Conservation (phyloP, 2,113 vertebrate species). For the Microtus ochrogaster region DNA sequence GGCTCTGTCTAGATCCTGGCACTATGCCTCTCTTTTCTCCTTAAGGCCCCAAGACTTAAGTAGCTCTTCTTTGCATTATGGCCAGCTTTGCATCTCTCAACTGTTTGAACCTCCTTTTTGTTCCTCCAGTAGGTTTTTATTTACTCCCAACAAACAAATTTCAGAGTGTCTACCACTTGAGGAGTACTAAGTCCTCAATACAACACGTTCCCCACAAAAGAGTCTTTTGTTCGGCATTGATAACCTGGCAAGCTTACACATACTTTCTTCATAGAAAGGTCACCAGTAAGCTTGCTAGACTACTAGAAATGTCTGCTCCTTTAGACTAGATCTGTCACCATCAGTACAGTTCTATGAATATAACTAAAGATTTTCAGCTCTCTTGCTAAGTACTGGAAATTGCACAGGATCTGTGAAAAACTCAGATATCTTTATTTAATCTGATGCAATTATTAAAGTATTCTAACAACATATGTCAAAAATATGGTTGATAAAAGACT, state of each 20-base stretch:
- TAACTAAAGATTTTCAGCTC: conserved; percentile 8
- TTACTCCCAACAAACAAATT: not conserved
- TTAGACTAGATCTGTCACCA: not conserved
- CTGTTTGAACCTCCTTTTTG: not conserved
- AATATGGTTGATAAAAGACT: not conserved
- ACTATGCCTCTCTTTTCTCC: not conserved
- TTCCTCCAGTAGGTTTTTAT: not conserved
- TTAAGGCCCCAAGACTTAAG: not conserved
- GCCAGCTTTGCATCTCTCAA: not conserved
- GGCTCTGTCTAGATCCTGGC: not conserved
- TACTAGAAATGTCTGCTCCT: not conserved
- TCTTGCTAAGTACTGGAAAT: not conserved
- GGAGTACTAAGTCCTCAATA: not conserved
- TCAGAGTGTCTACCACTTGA: not conserved
- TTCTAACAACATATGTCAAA: not conserved
- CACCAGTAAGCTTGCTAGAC: not conserved
- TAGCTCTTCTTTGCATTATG: not conserved
- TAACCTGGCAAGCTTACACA: not conserved
- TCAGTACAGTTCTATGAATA: not conserved
- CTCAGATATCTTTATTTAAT: conserved; percentile 14
- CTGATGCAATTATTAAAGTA: conserved; percentile 1
- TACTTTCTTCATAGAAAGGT: not conserved
- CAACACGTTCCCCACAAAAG: not conserved
- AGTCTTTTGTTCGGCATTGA: not conserved
- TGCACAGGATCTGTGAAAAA: conserved; percentile 20